Conservation (phyloP, 53 echinoderm and acorn worm genomes). For the Pentamera pediparva region DNA sequence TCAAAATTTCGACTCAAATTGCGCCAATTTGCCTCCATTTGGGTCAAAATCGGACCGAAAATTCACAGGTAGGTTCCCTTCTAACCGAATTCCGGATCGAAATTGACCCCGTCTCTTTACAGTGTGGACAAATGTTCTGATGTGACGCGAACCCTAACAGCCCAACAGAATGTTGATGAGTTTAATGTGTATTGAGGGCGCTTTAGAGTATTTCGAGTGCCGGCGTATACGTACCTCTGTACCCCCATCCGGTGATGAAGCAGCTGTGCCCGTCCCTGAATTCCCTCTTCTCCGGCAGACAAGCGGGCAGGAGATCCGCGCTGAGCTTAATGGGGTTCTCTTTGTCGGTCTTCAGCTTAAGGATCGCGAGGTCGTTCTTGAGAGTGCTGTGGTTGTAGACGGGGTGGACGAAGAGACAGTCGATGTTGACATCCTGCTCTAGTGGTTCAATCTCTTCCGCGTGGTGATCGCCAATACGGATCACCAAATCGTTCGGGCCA, state of each 20-base stretch:
- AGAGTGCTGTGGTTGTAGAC: conserved; percentile 39
- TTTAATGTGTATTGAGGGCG: no score
- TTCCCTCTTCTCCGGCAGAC: conserved; percentile 69
- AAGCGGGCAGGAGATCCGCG: conserved; percentile 54
- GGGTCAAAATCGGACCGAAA: no score
- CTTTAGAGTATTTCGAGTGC: no score
- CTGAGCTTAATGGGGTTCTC: conserved; percentile 36
- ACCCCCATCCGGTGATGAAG: conserved; percentile 91
- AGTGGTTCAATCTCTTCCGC: conserved; percentile 32
- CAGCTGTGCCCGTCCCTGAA: conserved; percentile 56
- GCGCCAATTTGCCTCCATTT: no score
- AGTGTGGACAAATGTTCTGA: no score
- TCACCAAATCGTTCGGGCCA: conserved; percentile 31
- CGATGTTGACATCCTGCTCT: conserved; percentile 65
- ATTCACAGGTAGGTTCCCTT: no score
- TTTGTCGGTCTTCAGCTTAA: conserved; percentile 54
- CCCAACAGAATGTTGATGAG: no score
- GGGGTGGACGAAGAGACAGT: conserved; percentile 69
- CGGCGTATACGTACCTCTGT: no score
- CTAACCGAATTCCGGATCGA: no score
- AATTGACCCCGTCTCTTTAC: no score
- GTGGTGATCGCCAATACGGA: conserved; percentile 72
- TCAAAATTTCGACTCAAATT: no score
- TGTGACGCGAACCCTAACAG: no score
- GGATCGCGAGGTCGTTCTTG: conserved; percentile 72